phyloP scores from a whole-genome alignment of 1,140 invertebrate genomes.

The Lepeophtheirus salmonis region DNA sequence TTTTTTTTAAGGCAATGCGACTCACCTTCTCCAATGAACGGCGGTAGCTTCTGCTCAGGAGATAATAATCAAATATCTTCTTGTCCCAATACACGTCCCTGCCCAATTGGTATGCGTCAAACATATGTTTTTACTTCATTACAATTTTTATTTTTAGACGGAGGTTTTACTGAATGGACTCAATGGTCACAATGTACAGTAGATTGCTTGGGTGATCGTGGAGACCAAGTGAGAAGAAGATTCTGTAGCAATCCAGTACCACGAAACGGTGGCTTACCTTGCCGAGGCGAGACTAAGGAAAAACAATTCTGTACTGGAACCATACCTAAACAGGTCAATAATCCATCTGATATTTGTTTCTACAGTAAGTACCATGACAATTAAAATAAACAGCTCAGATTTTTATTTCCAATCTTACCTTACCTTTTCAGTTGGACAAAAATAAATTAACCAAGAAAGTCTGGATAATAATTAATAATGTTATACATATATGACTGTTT shows the following conservation, averaged over 20 bases:
- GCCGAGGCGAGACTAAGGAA: constrained; percentile 31
- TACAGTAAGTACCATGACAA: not conserved
- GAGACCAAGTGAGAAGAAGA: constrained; percentile 21
- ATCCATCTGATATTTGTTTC: not conserved
- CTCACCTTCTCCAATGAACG: constrained; percentile 57
- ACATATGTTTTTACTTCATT: constrained; percentile 29
- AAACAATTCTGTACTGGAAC: constrained; percentile 29
- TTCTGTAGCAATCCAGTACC: constrained; percentile 29
- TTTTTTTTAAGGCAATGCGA: too few relatives aligned
- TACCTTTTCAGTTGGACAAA: not conserved
- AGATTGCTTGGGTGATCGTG: constrained; percentile 37
- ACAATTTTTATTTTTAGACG: constrained; percentile 35
- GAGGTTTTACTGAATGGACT: constrained; percentile 25
- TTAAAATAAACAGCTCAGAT: not conserved
- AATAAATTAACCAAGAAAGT: too few relatives aligned
- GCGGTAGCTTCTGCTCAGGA: constrained; percentile 38
- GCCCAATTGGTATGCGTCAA: constrained; percentile 26
- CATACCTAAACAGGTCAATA: not conserved
- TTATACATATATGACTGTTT: too few relatives aligned
- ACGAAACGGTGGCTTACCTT: constrained; percentile 27
- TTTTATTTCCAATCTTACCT: not conserved
- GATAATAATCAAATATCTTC: not conserved
- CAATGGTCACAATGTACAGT: constrained; percentile 28
- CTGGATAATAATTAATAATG: too few relatives aligned
- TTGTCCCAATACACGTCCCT: not conserved